Conservation (phyloP, 2,113 vertebrate genomes). For the Rhinoderma darwinii region DNA sequence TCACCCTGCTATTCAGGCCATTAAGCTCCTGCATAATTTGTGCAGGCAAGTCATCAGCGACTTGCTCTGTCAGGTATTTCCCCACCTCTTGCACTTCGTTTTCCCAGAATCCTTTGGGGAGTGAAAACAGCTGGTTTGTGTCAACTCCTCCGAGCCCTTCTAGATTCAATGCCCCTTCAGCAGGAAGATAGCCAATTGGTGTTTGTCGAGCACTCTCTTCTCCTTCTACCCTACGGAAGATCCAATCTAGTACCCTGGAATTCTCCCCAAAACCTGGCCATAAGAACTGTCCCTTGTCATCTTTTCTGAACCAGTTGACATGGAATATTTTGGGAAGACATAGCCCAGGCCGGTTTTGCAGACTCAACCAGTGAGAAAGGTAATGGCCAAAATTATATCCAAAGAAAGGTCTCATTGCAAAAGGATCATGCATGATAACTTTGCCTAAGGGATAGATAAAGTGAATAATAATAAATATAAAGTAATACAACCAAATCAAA, state of each 20-base stretch:
- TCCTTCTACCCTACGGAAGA: conserved; percentile 76
- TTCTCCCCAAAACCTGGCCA: conserved; percentile 76
- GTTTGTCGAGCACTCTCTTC: conserved; percentile 75
- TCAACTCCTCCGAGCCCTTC: conserved; percentile 68
- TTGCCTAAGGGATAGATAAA: conserved; percentile 65
- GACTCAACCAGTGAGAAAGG: conserved; percentile 72
- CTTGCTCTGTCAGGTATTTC: conserved; percentile 85
- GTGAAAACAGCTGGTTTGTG: conserved; percentile 72
- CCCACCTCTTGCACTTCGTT: conserved; percentile 79
- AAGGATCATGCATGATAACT: conserved; percentile 77
- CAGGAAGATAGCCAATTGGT: conserved; percentile 75
- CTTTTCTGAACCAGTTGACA: conserved; percentile 75
- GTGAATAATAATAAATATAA: background rate
- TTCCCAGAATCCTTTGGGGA: conserved; percentile 80
- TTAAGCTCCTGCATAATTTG: conserved; percentile 82
- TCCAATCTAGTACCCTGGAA: conserved; percentile 73
- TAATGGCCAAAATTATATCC: conserved; percentile 75
- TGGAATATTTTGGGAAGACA: conserved; percentile 73
- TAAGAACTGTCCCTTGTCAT: conserved; percentile 68
- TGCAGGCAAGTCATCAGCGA: conserved; percentile 82
- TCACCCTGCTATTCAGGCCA: conserved; percentile 79
- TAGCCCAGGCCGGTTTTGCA: conserved; percentile 64
- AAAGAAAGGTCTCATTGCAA: conserved; percentile 78
- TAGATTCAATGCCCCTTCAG: conserved; percentile 74
- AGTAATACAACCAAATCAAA: background rate